Evolutionary conservation across 2,797 vertebrate genomes (phyloP), one percentile per base, ranked within the genome.

Genomic region (Eleutherodactylus coqui): DNA sequence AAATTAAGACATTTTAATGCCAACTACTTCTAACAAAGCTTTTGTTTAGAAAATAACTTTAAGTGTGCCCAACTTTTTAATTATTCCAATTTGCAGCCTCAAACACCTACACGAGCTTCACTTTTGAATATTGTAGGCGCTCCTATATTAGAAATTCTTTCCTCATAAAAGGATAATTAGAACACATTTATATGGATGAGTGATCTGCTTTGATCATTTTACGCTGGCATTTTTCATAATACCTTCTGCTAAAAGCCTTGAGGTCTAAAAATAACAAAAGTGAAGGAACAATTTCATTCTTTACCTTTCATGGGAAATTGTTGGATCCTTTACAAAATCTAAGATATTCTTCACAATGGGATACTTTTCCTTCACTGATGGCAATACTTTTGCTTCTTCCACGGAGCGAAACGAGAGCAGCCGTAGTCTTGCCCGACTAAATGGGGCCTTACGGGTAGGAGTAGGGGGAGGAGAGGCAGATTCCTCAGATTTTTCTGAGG

Each of bases 321-420:
- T 93, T 19, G 96, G 96, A 92, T 99, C 97, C 91, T 96, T 98
- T 88, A 99, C 95, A 78, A 99, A 99, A 91, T 96, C 96, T 82
- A 98, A 89, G 79, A 96, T 92, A 85, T 95, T 96, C 89, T 96
- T 99, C 88, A 99, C 90, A 11, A 98, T 88, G 0, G 96, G 96
- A 76, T 97, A 96, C 85, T 96, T 96, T 82, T 99, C 97, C 88
- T 96, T 98, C 55, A 98, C 91, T 1, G 96, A 95, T 1, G 95
- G 95, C 38, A 90, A 76, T n/a, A 94, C 84, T 70, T 93, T 95
- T 2, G 96, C 93, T 86, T 99, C 98, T 72, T 99, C 98, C 90
- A 97, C 88, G 0, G 98, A 99, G 62, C 97, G 92, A 90, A 96
- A 97, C 3, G 98, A 99, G 29, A 99, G 95, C 38, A 99, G 96